Evolutionary conservation across 2,113 vertebrate species (phyloP).

Genomic region (Oncorhynchus mykiss): DNA sequence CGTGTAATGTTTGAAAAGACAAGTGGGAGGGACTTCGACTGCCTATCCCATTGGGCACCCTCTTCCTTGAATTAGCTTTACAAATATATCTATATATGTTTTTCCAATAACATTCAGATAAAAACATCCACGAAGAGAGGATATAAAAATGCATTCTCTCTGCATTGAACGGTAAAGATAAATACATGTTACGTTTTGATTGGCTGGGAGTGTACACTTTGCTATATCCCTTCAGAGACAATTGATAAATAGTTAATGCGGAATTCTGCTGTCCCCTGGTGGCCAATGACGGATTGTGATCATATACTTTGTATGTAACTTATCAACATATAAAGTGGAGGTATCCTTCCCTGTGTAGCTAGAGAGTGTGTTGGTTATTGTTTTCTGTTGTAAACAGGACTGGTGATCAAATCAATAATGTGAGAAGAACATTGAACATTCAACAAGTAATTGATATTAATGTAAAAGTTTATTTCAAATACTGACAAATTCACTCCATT

Average conservation of each 20-base stretch:
- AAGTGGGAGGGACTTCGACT: not conserved
- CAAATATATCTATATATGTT: too few species aligned
- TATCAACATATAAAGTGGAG: too few species aligned
- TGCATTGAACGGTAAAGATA: too few species aligned
- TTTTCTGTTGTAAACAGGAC: not conserved
- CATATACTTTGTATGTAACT: not conserved
- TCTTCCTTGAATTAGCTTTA: too few species aligned
- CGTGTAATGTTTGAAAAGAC: not conserved
- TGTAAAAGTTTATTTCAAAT: constrained; percentile 84
- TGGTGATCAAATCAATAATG: not conserved
- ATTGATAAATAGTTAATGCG: not conserved
- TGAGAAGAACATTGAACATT: not conserved
- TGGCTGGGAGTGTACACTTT: too few species aligned
- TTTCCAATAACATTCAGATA: too few species aligned
- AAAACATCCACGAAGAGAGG: too few species aligned
- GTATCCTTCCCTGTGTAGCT: too few species aligned
- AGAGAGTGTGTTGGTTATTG: not conserved
- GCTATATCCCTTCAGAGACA: too few species aligned
- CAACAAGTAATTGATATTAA: constrained; percentile 15
- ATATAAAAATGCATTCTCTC: too few species aligned
- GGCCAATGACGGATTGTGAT: constrained; percentile 6
- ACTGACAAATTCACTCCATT: constrained; percentile 67
- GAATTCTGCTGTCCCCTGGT: constrained; percentile 35
- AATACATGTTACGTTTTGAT: too few species aligned
- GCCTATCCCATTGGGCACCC: too few species aligned